Percentiles rank a stretch among this genome's conserved stretches.
Evolutionary conservation across 2,888 invertebrate species (phyloP).

Genomic region (Autographa pulchrina): DNA sequence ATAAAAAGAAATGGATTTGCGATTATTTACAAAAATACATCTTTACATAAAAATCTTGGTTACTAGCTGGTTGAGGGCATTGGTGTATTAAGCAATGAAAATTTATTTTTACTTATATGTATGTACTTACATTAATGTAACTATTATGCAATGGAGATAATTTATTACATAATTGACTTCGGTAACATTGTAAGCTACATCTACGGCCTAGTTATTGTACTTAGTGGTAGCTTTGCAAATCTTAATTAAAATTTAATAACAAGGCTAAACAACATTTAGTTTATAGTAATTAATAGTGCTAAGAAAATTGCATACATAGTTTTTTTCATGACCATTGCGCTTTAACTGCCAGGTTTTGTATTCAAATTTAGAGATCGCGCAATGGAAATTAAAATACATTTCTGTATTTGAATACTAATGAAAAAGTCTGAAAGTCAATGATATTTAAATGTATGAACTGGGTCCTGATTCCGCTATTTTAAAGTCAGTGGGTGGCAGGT

Average conservation of each 20-base stretch:
- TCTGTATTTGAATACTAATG: background rate
- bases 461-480: too few species aligned
- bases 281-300: background rate
- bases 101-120: constrained; percentile 56
- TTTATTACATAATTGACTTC: constrained; percentile 82
- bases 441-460: background rate
- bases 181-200: constrained; percentile 76
- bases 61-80: constrained; percentile 23
- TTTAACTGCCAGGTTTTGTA: background rate
- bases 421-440: too few species aligned
- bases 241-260: constrained; percentile 51
- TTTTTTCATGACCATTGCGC: constrained; percentile 8
- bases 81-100: constrained; percentile 49
- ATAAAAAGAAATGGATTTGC: background rate
- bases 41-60: constrained; percentile 30
- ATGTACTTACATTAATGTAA: constrained; percentile 53
- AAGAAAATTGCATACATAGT: background rate
- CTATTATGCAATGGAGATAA: constrained; percentile 64
- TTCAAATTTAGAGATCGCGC: background rate
- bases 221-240: constrained; percentile 78
- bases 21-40: constrained; percentile 60
- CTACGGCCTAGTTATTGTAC: constrained; percentile 84
- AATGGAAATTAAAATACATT: background rate
- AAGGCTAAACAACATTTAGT: constrained; percentile 3
- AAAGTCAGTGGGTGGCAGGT: too few species aligned